Evolutionary conservation across 92 coral and sea anemone genomes (phyloP).

Genomic region (Umimayanthus chanpuru): DNA sequence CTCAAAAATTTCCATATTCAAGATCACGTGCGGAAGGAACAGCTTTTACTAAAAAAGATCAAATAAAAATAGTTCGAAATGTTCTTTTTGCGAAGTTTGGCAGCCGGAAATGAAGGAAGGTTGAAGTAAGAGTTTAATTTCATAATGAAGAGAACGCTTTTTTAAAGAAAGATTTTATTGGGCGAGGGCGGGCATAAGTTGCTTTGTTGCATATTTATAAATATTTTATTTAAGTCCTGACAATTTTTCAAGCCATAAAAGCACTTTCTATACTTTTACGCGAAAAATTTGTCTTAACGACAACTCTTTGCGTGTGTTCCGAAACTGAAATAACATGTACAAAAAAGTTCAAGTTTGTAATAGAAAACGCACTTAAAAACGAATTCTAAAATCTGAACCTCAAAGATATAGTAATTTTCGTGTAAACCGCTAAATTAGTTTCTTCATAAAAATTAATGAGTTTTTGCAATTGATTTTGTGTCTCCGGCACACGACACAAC

Average conservation of each 20-base stretch:
- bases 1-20: background rate
- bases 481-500: background rate
- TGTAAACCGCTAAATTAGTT: slow-evolving; percentile 36
- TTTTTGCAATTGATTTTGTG: slow-evolving; percentile 15
- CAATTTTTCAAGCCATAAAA: background rate
- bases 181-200: background rate
- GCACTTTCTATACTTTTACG: background rate
- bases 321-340: background rate
- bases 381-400: background rate
- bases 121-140: background rate
- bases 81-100: background rate
- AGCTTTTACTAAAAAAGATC: background rate
- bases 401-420: slow-evolving; percentile 21
- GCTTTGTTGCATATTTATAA: background rate
- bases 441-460: slow-evolving; percentile 26
- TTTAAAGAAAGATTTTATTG: background rate
- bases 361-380: background rate
- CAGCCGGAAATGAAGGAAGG: background rate
- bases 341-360: background rate
- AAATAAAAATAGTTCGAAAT: background rate
- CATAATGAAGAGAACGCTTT: background rate
- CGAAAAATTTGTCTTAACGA: background rate
- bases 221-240: slow-evolving; percentile 10
- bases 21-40: background rate
- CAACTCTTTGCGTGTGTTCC: background rate